Evolutionary conservation across 2,113 vertebrate species (phyloP).

Genomic region (cattle (Bos taurus)): DNA sequence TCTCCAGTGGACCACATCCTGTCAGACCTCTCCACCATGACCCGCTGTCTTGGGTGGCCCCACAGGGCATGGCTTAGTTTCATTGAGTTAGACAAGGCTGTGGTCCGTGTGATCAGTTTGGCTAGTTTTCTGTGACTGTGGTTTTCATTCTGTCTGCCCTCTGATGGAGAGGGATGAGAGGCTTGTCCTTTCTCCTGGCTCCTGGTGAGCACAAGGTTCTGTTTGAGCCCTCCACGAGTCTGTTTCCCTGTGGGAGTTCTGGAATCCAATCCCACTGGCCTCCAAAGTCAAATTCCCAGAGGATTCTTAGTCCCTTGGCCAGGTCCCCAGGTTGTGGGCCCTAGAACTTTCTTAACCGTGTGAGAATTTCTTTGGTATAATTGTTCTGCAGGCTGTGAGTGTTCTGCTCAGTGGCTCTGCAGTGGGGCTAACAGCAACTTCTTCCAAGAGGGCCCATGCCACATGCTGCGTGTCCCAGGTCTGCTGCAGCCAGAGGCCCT

Average conservation of each 20-base stretch:
- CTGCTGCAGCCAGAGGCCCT: not conserved
- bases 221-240: not conserved
- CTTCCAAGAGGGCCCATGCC: not conserved
- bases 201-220: not conserved
- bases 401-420: not conserved
- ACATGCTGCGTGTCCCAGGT: not conserved
- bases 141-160: not conserved
- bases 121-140: not conserved
- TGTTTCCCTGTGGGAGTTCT: not conserved
- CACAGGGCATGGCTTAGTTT: not conserved
- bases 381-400: not conserved
- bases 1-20: not conserved
- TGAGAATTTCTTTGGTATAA: not conserved
- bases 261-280: not conserved
- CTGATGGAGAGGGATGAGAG: not conserved
- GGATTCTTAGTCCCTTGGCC: not conserved
- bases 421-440: not conserved
- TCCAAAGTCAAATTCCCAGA: not conserved
- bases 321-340: not conserved
- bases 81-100: not conserved
- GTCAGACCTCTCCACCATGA: not conserved
- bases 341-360: not conserved
- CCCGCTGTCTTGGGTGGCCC: accelerated
- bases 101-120: not conserved
- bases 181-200: not conserved